Evolutionary conservation across 2,888 invertebrate species (phyloP), one percentile per base, ranked within the genome.

Genomic region (Altica lythri): DNA sequence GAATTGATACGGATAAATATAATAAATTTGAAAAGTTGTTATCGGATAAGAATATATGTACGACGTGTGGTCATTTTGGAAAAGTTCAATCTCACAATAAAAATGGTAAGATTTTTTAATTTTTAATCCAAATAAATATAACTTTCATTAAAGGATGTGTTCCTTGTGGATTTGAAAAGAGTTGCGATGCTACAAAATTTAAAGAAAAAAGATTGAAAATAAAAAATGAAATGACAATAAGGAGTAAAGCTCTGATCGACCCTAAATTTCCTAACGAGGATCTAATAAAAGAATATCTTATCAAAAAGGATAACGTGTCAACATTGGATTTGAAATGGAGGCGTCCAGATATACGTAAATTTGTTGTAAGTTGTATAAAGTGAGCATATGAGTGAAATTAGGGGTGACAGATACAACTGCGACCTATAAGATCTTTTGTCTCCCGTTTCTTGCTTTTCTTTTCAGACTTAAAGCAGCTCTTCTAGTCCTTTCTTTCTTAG

Each of bases 251-350:
- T 0, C 68, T 91, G 18, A 69, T 78, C 1, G 80, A 84, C 55
- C 74, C 77, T 1, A 72, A 78, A 44, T 92, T 92, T 74, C 91
- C 92, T 2, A 84, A 85, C 61, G 83, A 88, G 63, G 83, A 83
- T 64, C 77, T 91, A 17, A 86, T 91, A 71, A 80, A 85, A 43
- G 92, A 92, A 75, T 92, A 87, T 75, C 76, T 88, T 37, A 73
- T 78, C 30, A 76, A 79, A 6, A 82, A 82, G 46, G 79, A 79
- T 4, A 77, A 79, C 17, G 70, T 82, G 9, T 79, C 84, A 2
- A 75, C 78, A 46, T 68, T 84, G 14, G 71, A 84, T 61, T 78
- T 86, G 13, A 74, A 76, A 44, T 87, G 86, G 82, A 80, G 79
- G 3, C 80, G 82, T 61, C 91, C 91, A 0, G 82, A 86, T 74